Conservation (phyloP, 2,888 invertebrate species). For the Drosophila niveifrons region DNA sequence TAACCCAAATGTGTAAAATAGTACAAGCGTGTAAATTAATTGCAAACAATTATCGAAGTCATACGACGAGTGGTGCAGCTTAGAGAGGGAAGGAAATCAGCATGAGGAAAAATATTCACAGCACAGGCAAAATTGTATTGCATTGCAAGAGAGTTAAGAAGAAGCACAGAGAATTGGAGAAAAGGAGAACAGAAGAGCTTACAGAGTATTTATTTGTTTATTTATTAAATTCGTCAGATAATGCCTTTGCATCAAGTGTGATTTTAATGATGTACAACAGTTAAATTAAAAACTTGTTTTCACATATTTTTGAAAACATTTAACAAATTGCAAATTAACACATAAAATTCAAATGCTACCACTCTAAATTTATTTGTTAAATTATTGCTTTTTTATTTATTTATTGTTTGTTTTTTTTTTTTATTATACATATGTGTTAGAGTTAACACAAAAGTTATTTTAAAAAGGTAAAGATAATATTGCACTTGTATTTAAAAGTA, state of each 20-base stretch:
- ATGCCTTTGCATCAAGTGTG: not conserved
- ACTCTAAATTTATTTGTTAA: not conserved
- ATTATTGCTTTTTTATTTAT: not conserved
- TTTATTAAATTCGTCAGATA: not conserved
- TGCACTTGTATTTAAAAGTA: no score
- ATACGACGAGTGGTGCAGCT: not conserved
- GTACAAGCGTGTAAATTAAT: constrained; percentile 76
- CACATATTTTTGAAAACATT: not conserved
- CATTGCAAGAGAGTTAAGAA: not conserved
- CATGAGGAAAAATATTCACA: not conserved
- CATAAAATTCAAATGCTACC: not conserved
- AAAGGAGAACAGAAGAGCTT: no score
- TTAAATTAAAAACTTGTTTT: not conserved
- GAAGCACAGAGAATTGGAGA: not conserved
- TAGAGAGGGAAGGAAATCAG: not conserved
- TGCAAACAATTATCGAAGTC: constrained; percentile 66
- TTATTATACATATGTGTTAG: not conserved
- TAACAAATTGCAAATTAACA: not conserved
- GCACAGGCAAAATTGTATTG: not conserved
- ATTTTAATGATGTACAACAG: not conserved
- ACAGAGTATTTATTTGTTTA: not conserved
- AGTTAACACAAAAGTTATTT: no score
- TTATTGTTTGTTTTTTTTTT: not conserved
- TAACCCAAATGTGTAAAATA: constrained; percentile 78
- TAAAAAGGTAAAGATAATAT: no score